phyloP scores from a whole-genome alignment of 2,888 invertebrate species.

The Zaprionus obscuricornis region DNA sequence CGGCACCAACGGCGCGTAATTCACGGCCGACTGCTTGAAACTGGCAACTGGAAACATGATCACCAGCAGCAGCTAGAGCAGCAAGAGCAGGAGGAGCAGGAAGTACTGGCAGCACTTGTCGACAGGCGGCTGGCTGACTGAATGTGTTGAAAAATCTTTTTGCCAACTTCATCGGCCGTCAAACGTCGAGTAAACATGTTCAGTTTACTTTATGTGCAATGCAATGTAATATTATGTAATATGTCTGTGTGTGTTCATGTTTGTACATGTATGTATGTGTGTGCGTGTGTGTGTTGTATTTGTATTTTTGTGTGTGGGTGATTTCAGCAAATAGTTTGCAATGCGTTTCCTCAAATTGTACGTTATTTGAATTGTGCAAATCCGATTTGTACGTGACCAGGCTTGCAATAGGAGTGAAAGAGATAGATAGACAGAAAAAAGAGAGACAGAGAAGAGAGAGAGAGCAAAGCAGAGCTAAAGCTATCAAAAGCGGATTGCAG shows the following conservation, averaged over 20 bases:
- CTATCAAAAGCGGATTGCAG: background rate
- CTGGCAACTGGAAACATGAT: background rate
- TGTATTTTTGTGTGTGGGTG: conserved; percentile 26
- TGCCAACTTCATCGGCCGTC: conserved; percentile 50
- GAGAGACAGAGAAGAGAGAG: background rate
- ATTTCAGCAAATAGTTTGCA: conserved; percentile 62
- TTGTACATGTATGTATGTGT: background rate
- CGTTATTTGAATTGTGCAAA: conserved; percentile 78
- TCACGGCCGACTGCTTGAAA: conserved; percentile 40
- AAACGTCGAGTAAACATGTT: conserved; percentile 38
- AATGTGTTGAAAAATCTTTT: conserved; percentile 8
- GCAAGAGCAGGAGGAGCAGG: conserved; percentile 11
- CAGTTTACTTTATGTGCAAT: too few relatives aligned
- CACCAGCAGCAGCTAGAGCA: too few relatives aligned
- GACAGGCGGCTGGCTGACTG: too few relatives aligned
- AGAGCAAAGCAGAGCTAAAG: background rate
- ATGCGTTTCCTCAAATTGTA: conserved; percentile 54
- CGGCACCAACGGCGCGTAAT: conserved; percentile 38
- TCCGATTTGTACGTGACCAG: conserved; percentile 75
- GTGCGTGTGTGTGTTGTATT: background rate
- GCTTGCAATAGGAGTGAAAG: conserved; percentile 7
- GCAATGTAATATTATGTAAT: too few relatives aligned
- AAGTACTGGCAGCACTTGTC: conserved; percentile 1
- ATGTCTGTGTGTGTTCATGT: background rate
- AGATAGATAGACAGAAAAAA: background rate